Conservation (phyloP, 2,113 vertebrate genomes). For the Euleptes europaea region DNA sequence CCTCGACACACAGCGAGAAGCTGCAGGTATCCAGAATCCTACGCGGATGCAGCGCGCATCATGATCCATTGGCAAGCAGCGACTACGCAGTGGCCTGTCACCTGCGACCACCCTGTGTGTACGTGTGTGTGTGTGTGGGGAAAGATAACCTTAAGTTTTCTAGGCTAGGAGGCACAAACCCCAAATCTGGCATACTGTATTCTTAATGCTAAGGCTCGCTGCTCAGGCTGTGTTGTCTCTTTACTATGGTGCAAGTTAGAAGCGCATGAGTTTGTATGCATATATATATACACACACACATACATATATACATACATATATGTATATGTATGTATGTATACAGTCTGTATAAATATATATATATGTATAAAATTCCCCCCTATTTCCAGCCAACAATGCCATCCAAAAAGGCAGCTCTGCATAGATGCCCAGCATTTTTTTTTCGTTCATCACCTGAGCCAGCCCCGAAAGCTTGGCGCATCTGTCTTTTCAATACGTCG, state of each 20-base stretch:
- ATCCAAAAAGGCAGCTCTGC: constrained; percentile 80
- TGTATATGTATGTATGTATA: constrained; percentile 56
- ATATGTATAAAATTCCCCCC: constrained; percentile 72
- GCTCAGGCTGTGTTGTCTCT: constrained; percentile 82
- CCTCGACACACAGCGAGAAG: neutral
- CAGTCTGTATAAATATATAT: constrained; percentile 73
- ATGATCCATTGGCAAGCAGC: neutral
- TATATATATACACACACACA: constrained; percentile 55
- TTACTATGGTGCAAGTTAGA: constrained; percentile 78
- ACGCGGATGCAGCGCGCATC: neutral
- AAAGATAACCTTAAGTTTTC: constrained; percentile 75
- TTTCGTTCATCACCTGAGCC: constrained; percentile 79
- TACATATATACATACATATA: constrained; percentile 64
- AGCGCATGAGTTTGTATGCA: constrained; percentile 72
- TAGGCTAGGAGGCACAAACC: constrained; percentile 82
- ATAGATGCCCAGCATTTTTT: constrained; percentile 81
- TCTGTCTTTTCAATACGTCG: constrained; percentile 88
- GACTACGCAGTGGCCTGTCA: neutral
- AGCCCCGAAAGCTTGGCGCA: constrained; percentile 83
- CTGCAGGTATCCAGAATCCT: neutral
- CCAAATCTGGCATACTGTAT: constrained; percentile 78
- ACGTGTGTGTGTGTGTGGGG: neutral
- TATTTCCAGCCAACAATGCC: constrained; percentile 80
- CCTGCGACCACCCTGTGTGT: neutral
- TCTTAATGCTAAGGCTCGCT: constrained; percentile 89